Base-by-base conservation (phyloP, 2,888 invertebrate genomes). In the Cryptocheilus praepositus region DNA sequence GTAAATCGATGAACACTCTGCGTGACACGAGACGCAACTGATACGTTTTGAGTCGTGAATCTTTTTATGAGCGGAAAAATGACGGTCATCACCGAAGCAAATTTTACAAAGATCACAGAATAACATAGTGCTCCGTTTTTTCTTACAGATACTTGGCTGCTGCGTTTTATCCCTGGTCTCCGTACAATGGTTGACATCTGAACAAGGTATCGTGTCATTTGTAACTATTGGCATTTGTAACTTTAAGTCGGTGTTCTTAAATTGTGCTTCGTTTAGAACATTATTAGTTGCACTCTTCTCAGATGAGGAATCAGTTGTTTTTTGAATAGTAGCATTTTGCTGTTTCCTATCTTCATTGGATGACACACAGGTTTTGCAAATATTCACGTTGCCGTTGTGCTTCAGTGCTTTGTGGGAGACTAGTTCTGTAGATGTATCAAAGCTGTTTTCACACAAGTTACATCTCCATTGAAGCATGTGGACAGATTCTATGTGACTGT, bases 401-500 rank as follows among this genome's bases (percentile, higher is more conserved):
- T 36, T 58, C 4, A 18, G 52, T 13, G 61, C 36, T 59, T 78
- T 79, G 45, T 81, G 81, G 2, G 52, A 59, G 8, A 73, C 54
- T 8, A 81, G 61, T 28, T 79, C 76, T 28, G 25, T 22, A 2
- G 71, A 75, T 16, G 65, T 56, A 15, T 70, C 44, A 56, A 70
- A 81, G 28, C 68, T 74, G 15, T 61, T 52, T 19, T 80, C 71
- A 57, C 80, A 81, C 2, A 73, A 64, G 45, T 67, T 64, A 49
- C 82, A 82, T 36, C 64, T 45, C 68, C 71, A 80, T 44, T 64
- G 59, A 7, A 60, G 62, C 13, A 73, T 53, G 66, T 81, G 81
- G 16, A 51, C 52, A n/a, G 21, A 45, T 62, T 74, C 76, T 4
- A 80, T 62, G 56, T 83, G 83, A 2, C 58, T 62, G 45, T 83